A percentile compares a stretch with the other conserved stretches of the same genome.
Conservation (phyloP, 2,888 invertebrate genomes). For the Maniola hyperantus region DNA sequence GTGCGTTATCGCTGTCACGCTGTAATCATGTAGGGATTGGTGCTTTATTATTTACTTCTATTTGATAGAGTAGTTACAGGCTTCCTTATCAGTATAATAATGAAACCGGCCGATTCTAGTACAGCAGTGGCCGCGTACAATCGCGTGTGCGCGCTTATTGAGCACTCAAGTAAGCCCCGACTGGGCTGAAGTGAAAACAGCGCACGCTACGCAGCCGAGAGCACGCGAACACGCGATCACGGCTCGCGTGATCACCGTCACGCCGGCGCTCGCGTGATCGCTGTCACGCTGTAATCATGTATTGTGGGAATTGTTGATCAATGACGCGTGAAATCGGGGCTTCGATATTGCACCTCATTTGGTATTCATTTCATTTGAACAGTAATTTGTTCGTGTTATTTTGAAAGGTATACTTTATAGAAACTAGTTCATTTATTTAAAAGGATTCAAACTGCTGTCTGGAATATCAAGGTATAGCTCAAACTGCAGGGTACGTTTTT, state of each 20-base stretch:
- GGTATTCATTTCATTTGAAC: constrained; percentile 13
- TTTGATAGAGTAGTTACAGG: too few species aligned
- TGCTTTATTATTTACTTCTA: too few species aligned
- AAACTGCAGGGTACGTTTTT: too few species aligned
- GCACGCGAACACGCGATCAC: constrained; percentile 68
- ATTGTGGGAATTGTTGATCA: constrained; percentile 46
- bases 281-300: constrained; percentile 47
- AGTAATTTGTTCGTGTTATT: not conserved
- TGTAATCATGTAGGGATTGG: constrained; percentile 41
- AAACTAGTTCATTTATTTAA: too few species aligned
- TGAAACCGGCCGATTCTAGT: constrained; percentile 24
- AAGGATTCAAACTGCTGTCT: too few species aligned
- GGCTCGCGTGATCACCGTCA: constrained; percentile 53
- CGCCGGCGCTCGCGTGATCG: constrained; percentile 52
- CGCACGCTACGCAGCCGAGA: constrained; percentile 62
- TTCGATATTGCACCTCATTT: constrained; percentile 17
- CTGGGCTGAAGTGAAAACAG: constrained; percentile 63
- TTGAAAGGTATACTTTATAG: too few species aligned
- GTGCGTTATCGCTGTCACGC: constrained; percentile 50
- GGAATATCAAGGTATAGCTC: too few species aligned
- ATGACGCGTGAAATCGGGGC: constrained; percentile 38
- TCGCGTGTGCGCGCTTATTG: constrained; percentile 62
- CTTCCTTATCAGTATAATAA: too few species aligned
- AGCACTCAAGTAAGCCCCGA: constrained; percentile 70
- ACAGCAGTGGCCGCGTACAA: constrained; percentile 34